These are phyloP conservation scores for Echinops telfairi DNA, from an alignment of 2,113 vertebrate species.

Conservation along the genomic window DNA sequence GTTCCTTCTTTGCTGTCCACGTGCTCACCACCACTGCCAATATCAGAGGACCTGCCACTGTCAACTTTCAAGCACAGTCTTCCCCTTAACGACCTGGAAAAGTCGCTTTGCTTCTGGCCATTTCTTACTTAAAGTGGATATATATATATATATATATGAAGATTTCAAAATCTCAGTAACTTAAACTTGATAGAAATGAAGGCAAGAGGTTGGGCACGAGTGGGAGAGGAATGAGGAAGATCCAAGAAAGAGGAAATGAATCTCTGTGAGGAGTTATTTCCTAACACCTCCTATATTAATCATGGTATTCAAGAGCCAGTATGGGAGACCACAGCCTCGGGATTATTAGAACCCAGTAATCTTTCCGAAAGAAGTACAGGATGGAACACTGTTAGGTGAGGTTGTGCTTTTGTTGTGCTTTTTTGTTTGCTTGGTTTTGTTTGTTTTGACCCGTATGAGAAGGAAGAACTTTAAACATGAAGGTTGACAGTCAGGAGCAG, in stretches of 20 bases:
- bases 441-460: not conserved
- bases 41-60: not conserved
- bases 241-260: constrained; percentile 73
- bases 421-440: too few species aligned
- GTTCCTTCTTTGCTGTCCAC: not conserved
- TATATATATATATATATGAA: not conserved
- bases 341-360: constrained; percentile 63
- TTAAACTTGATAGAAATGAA: not conserved
- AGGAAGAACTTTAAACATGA: not conserved
- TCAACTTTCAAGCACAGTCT: not conserved
- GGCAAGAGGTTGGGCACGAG: not conserved
- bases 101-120: constrained; percentile 49
- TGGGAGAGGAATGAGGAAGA: not conserved
- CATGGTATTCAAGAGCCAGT: constrained; percentile 63
- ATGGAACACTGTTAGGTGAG: constrained; percentile 38
- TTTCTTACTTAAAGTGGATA: constrained; percentile 61
- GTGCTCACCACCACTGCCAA: not conserved
- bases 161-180: constrained; percentile 39
- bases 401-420: not conserved
- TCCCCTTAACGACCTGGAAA: not conserved
- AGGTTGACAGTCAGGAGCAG: not conserved
- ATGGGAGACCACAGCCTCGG: constrained; percentile 32
- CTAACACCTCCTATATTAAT: constrained; percentile 49
- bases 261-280: constrained; percentile 48
- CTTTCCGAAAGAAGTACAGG: constrained; percentile 45